Evolutionary conservation across 2,113 vertebrate genomes (phyloP).

Genomic region (Crotalus helleri): DNA sequence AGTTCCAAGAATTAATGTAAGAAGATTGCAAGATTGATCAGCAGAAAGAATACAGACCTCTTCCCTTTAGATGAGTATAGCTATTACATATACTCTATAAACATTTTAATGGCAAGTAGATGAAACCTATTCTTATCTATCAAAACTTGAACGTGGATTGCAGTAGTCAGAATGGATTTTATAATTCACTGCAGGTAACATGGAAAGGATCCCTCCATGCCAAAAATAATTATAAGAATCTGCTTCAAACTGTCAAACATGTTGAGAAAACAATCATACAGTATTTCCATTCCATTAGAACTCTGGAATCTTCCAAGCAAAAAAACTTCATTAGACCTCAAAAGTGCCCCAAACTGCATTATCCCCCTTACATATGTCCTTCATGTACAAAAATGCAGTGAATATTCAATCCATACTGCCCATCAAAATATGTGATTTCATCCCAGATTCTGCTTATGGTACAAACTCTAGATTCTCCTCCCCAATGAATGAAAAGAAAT

Average conservation of each 20-base stretch:
- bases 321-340: neutral
- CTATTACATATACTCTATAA: neutral
- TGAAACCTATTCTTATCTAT: neutral
- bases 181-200: neutral
- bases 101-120: neutral
- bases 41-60: neutral
- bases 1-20: neutral
- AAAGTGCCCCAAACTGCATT: neutral
- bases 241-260: neutral
- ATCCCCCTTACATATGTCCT: neutral
- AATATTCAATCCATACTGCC: neutral
- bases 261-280: neutral
- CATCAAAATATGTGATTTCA: neutral
- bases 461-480: slow-evolving; percentile 1
- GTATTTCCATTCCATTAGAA: neutral
- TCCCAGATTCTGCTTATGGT: neutral
- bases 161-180: neutral
- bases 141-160: neutral
- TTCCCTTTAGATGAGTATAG: neutral
- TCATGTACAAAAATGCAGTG: neutral
- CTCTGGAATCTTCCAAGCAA: neutral
- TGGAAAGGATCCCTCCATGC: neutral
- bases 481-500: neutral
- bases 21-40: neutral
- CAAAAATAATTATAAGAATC: neutral